These are phyloP conservation scores for Nasonia oneida DNA, from an alignment of 2,888 invertebrate species.

Conservation along the genomic window DNA sequence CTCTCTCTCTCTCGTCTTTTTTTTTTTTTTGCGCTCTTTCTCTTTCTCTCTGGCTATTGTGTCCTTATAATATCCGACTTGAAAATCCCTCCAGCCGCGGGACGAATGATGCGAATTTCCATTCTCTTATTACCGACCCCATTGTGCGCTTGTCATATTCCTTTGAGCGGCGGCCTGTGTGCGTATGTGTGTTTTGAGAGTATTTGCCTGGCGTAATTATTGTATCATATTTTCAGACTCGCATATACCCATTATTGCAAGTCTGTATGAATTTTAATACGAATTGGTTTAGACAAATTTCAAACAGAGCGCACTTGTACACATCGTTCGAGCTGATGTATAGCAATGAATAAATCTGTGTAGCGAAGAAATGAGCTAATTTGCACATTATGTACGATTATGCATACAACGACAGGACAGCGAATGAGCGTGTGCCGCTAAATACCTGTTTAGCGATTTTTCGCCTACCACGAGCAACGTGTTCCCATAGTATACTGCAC, in stretches of 20 bases:
- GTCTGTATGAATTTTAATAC: too few species aligned
- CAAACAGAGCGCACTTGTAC: too few species aligned
- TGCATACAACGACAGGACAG: neutral
- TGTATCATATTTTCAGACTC: neutral
- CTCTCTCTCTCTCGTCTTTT: neutral
- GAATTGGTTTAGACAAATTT: neutral
- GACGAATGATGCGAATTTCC: slow-evolving; percentile 16
- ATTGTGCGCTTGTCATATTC: neutral
- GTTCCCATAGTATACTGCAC: neutral
- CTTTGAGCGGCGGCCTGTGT: neutral
- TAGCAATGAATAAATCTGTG: neutral
- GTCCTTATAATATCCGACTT: slow-evolving; percentile 37
- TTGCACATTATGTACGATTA: neutral
- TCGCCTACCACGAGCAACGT: neutral
- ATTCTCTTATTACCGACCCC: neutral
- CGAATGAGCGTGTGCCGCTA: neutral
- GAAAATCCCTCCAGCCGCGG: slow-evolving; percentile 49
- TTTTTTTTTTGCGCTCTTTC: neutral
- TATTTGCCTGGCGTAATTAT: neutral
- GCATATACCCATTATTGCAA: too few species aligned
- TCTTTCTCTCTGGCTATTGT: slow-evolving; percentile 7
- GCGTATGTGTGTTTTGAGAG: too few species aligned
- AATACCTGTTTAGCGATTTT: slow-evolving; percentile 8
- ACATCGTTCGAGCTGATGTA: too few species aligned
- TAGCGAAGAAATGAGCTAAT: neutral